Evolutionary conservation across 2,113 vertebrate species (phyloP), one percentile per base, ranked within the genome.

Genomic region (Bambusicola thoracicus): DNA sequence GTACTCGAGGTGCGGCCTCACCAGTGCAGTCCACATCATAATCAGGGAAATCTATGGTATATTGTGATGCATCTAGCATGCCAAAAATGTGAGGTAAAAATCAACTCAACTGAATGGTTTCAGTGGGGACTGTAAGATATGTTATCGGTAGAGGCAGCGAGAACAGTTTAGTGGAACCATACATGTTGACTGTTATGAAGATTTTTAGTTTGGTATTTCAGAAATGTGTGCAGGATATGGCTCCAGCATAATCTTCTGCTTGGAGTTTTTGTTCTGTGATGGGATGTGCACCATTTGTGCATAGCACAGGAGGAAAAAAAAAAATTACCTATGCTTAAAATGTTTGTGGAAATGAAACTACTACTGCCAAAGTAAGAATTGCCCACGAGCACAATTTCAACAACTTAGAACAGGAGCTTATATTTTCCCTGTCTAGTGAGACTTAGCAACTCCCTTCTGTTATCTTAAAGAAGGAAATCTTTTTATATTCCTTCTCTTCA

Each of bases 151-250:
- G 34, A 44, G 24, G 22, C 13, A 38, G 21, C 6, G 36, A 70
- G 10, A 85, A 3, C 2, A 24, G 8, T 21, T 62, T 5, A 2
- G 11, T 56, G 7, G 38, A 27, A 34, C 11, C 8, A 20, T 8
- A 13, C 0, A 0, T 41, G 3, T 6, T 61, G 11, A 8, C 5
- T 27, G 5, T 0, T 0, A 5, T 22, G 8, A 16, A 22, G 16
- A 1, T 8, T 87, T 90, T 38, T 53, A 15, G 4, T 5, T 58
- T 36, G 5, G n/a, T 4, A 19, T 51, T 24, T 41, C 27, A 38
- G 5, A 65, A 12, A 5, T 6, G 2, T 5, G 4, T 38, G 3
- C 2, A 68, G 24, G 21, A 13, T 40, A 21, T 1, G 59, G 3
- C 8, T 67, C 11, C 58, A 36, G 7, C 2, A 11, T 11, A 3